These are phyloP conservation scores for Xylocampa areola DNA, from an alignment of 2,888 invertebrate genomes.

Conservation along the genomic window DNA sequence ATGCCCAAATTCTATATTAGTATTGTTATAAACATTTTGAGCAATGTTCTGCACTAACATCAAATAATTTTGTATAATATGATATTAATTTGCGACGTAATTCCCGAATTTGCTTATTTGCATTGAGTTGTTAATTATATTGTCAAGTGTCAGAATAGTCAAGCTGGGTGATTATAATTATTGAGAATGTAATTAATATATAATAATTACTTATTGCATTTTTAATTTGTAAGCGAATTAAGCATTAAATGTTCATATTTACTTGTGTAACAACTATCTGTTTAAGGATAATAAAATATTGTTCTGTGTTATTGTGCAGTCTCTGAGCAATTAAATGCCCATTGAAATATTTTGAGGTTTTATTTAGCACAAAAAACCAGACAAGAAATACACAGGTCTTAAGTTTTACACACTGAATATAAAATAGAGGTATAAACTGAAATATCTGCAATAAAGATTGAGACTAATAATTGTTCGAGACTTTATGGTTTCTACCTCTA, in stretches of 20 bases:
- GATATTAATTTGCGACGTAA: too few relatives aligned
- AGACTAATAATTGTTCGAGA: neutral
- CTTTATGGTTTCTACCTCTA: constrained; percentile 18
- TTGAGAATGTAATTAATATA: constrained; percentile 10
- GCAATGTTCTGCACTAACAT: too few relatives aligned
- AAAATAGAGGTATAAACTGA: constrained; percentile 19
- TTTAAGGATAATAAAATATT: constrained; percentile 29
- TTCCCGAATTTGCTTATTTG: too few relatives aligned
- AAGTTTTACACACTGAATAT: constrained; percentile 26
- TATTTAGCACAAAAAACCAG: constrained; percentile 45
- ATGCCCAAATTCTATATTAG: too few relatives aligned
- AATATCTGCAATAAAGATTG: neutral
- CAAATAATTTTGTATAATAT: too few relatives aligned
- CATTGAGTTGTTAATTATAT: too few relatives aligned
- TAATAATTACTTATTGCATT: constrained; percentile 17
- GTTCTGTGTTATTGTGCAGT: constrained; percentile 33
- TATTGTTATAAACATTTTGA: too few relatives aligned
- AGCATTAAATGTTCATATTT: constrained; percentile 27
- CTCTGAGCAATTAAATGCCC: constrained; percentile 52
- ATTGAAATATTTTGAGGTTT: constrained; percentile 54
- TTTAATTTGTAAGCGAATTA: constrained; percentile 31
- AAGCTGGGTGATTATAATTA: too few relatives aligned
- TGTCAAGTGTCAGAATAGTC: too few relatives aligned
- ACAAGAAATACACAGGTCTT: constrained; percentile 27
- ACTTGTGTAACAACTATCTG: constrained; percentile 31